Percentiles rank a stretch among this genome's conserved stretches.
Evolutionary conservation across 2,797 vertebrate genomes (phyloP).

Genomic region (Siniperca undulata): DNA sequence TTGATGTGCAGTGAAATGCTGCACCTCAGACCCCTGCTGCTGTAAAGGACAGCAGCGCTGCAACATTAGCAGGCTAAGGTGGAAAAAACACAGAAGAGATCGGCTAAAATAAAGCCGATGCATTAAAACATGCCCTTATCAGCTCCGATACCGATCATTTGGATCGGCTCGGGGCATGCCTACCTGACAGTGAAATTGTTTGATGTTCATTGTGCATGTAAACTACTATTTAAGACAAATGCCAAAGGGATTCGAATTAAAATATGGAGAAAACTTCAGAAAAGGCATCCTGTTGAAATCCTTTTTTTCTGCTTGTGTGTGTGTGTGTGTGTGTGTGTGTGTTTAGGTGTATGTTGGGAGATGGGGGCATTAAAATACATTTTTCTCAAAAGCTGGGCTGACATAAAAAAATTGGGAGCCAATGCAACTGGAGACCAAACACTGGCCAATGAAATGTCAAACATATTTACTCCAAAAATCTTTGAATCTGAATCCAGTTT

Average conservation of each 20-base stretch:
- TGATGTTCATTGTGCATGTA: not conserved
- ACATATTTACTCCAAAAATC: not conserved
- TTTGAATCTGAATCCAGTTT: not conserved
- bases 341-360: not conserved
- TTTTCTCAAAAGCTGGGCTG: not conserved
- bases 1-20: not conserved
- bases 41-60: not conserved
- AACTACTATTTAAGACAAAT: not conserved
- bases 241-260: not conserved
- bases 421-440: not conserved
- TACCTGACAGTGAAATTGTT: not conserved
- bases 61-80: not conserved
- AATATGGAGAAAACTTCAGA: not conserved
- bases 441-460: not conserved
- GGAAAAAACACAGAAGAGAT: not conserved
- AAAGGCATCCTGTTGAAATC: not conserved
- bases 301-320: not conserved
- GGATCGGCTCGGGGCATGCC: not conserved
- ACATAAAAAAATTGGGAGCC: not conserved
- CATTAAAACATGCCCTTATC: not conserved
- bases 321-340: too few species aligned
- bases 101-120: not conserved
- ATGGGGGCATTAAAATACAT: not conserved
- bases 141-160: not conserved
- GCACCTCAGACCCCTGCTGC: not conserved